These are phyloP conservation scores for Xiphophorus hellerii DNA, from an alignment of 2,113 vertebrate species.

Conservation along the genomic window DNA sequence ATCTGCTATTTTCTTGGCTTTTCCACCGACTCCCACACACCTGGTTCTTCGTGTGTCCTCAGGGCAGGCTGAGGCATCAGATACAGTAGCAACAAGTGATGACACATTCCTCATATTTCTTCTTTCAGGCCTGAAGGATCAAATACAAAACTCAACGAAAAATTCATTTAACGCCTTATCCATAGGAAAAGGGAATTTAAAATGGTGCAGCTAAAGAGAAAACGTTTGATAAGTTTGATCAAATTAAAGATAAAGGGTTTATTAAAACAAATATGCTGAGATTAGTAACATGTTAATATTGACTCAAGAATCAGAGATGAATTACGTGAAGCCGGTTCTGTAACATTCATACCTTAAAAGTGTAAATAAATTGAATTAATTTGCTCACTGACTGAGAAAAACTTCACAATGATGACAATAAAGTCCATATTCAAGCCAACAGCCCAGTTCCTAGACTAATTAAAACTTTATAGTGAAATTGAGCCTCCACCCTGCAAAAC, in stretches of 20 bases:
- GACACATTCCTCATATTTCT: slow-evolving; percentile 32
- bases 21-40: slow-evolving; percentile 8
- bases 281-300: background rate
- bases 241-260: background rate
- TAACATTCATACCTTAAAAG: too few relatives aligned
- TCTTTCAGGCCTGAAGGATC: slow-evolving; percentile 24
- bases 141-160: slow-evolving; percentile 14
- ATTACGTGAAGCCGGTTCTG: background rate
- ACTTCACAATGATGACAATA: background rate
- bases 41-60: slow-evolving; percentile 13
- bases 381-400: background rate
- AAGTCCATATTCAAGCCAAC: background rate
- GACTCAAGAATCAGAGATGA: background rate
- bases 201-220: background rate
- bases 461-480: background rate
- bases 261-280: background rate
- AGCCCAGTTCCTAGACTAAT: background rate
- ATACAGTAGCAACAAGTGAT: slow-evolving; percentile 25
- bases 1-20: background rate
- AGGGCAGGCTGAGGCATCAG: background rate
- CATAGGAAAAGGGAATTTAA: too few relatives aligned
- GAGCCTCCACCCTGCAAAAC: background rate
- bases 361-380: too few relatives aligned
- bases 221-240: background rate
- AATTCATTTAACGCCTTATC: too few relatives aligned